Base-by-base conservation (phyloP, 2,797 vertebrate genomes). In the Hypotaenidia philippensis region DNA sequence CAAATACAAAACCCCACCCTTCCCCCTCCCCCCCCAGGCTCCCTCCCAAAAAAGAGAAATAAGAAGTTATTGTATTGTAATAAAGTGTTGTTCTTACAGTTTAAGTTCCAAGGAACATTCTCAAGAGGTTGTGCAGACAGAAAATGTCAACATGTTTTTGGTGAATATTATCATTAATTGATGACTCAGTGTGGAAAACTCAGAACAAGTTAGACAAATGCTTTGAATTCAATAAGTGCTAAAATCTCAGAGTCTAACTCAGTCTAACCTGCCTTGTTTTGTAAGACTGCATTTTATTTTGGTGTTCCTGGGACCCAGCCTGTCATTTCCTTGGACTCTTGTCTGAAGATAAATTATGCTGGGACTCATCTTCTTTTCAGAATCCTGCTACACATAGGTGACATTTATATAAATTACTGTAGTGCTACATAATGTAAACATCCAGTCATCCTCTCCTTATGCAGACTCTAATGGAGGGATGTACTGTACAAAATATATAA, bases 101-200 rank as follows among this genome's bases (percentile, higher is more conserved):
- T 86, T 65, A 69, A 70, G 79, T 55, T 82, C 29, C 29, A 82
- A 52, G 38, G 16, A 87, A 40, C 31, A 23, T 15, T 69, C 29
- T 69, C 23, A 41, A 87, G 63, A 83, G 23, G 18, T 56, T 71
- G 23, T 29, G 12, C 31, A 56, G 68, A 50, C 87, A 75, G 36
- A 80, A 87, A 92, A 75, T 57, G 32, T 90, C 78, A 87, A 65
- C 52, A 20, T 52, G 29, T 15, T 87, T 79, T 66, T 83, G 61
- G 32, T 44, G n/a, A 79, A 65, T 55, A 53, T 50, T 83, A 66
- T 23, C 29, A 36, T 75, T 87, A 87, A 75, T 80, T 70, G 41
- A 83, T 83, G 77, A 60, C 68, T 83, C 68, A 86, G 36, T 75
- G 57, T 52, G 27, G 61, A 70, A 89, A 89, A 70, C 8, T 60